These are phyloP conservation scores for Anarsia innoxiella DNA, from an alignment of 2,888 invertebrate genomes.

Conservation along the genomic window DNA sequence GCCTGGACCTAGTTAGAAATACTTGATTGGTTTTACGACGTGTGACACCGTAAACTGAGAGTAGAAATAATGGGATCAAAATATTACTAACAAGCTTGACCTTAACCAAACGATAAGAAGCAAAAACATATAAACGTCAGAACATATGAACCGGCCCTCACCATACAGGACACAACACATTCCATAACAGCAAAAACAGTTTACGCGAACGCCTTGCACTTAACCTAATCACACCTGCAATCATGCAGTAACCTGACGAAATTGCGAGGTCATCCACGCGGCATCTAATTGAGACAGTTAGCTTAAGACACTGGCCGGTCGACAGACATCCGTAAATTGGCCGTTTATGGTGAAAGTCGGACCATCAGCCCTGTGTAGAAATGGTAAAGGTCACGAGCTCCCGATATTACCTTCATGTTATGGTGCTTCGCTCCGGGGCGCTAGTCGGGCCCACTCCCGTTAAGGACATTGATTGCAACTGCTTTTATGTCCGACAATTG, in stretches of 20 bases:
- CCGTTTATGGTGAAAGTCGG: slow-evolving; percentile 71
- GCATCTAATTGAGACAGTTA: slow-evolving; percentile 73
- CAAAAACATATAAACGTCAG: no score
- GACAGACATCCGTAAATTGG: slow-evolving; percentile 62
- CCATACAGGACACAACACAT: slow-evolving; percentile 26
- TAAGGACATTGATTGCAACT: slow-evolving; percentile 24
- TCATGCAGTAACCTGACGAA: slow-evolving; percentile 52
- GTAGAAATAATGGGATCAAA: no score
- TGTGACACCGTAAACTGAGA: no score
- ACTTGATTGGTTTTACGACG: no score
- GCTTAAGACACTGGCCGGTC: slow-evolving; percentile 61
- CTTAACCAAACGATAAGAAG: no score
- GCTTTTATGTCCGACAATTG: slow-evolving; percentile 16
- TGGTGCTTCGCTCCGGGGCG: slow-evolving; percentile 53
- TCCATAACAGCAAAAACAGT: slow-evolving; percentile 32
- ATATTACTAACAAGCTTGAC: no score
- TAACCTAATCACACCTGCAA: slow-evolving; percentile 56
- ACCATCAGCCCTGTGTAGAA: slow-evolving; percentile 51
- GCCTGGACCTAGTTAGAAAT: no score
- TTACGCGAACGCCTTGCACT: slow-evolving; percentile 41
- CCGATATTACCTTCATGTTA: slow-evolving; percentile 59
- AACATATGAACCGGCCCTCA: neutral
- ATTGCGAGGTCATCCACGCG: slow-evolving; percentile 68
- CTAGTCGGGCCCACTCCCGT: slow-evolving; percentile 33
- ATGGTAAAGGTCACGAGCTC: slow-evolving; percentile 68